Evolutionary conservation across 1,140 invertebrate species (phyloP).

Genomic region (Pentalonia nigronervosa): DNA sequence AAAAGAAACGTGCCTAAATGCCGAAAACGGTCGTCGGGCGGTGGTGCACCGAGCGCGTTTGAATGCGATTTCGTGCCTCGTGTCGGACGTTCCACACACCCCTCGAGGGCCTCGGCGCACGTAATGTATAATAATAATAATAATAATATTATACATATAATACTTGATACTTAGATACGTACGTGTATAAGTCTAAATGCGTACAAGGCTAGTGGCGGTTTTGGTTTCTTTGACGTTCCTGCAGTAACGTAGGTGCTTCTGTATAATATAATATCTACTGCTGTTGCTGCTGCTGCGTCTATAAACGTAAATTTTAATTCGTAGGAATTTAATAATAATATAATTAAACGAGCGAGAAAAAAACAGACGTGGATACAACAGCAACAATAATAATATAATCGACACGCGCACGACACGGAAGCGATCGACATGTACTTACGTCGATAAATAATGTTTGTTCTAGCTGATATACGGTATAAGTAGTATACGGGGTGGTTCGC

Average conservation of each 20-base stretch:
- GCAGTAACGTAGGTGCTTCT: too few relatives aligned
- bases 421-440: not conserved
- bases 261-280: too few relatives aligned
- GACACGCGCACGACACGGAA: not conserved
- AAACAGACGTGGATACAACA: not conserved
- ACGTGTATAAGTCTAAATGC: not conserved
- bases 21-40: not conserved
- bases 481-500: not conserved
- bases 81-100: not conserved
- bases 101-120: not conserved
- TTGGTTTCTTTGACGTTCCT: constrained; percentile 16
- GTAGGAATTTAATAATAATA: not conserved
- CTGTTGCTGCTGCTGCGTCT: not conserved
- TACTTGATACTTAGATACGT: not conserved
- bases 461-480: not conserved
- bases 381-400: constrained; percentile 7
- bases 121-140: not conserved
- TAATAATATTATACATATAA: not conserved
- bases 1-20: not conserved
- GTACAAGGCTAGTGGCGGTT: not conserved
- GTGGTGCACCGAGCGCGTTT: not conserved
- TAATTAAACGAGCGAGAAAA: not conserved
- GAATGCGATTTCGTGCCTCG: constrained; percentile 11
- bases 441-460: not conserved
- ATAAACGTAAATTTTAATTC: constrained; percentile 9